Evolutionary conservation across 2,888 invertebrate genomes (phyloP), one percentile per base, ranked within the genome.

Genomic region (Suillia variegata): DNA sequence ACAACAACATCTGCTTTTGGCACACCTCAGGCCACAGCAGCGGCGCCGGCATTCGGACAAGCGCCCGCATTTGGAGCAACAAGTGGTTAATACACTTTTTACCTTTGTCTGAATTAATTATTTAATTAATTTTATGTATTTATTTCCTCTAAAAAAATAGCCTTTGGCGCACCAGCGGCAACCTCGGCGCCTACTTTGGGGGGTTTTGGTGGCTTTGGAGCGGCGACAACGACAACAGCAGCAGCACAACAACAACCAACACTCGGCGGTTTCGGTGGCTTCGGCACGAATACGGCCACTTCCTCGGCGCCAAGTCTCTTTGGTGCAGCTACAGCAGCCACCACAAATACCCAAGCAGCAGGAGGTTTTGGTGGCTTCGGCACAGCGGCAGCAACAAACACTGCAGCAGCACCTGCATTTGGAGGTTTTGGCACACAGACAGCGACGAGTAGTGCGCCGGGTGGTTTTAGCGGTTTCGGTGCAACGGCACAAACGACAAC

Each of bases 331-430:
- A 15, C 62, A 10, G 61, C 68, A 8, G 56, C 67, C 31, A 62
- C 70, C 3, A 57, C 57, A 24, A 61, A 59, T 15, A n/a, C n/a
- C n/a, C n/a, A n/a, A n/a, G 64, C 61, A n/a, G 59, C 59, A 0
- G 59, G 63, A 10, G 64, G 62, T 13, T 50, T 50, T 50, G 50
- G 75, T 13, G 77, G 77, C 0, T 86, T 86, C 64, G 85, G 85
- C 1, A 74, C 80, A 0, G 42, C 20, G 31, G 55, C 60, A 4
- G 56, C 62, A 59, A 74, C 75, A n/a, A n/a, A n/a, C 2, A 73
- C 70, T 18, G 76, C 83, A 10, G 73, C 79, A 15, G 76, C 82
- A 12, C 80, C 84, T 12, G 80, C 81, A 10, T 85, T 85, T 62
- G 83, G 83, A 33, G 81, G 80, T 1, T 83, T 84, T 66, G 77